Conservation (phyloP, 2,888 invertebrate species). For the Conchocele bisecta region DNA sequence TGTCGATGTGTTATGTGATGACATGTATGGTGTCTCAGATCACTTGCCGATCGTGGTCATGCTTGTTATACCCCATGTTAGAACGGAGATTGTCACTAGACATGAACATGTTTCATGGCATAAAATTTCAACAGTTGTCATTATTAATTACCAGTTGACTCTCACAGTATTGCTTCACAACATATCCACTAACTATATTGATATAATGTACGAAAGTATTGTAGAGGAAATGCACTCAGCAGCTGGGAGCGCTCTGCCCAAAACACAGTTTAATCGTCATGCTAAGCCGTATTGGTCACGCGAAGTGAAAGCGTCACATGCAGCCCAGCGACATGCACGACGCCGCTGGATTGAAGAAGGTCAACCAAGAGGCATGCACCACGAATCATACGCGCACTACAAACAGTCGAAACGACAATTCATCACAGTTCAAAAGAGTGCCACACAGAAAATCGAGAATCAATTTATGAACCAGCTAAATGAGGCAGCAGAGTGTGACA, state of each 20-base stretch:
- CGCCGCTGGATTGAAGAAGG: neutral
- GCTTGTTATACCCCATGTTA: neutral
- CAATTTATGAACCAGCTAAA: neutral
- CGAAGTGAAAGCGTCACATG: slow-evolving; percentile 26
- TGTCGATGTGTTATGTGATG: neutral
- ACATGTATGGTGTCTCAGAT: neutral
- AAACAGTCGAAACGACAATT: neutral
- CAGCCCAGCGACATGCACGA: slow-evolving; percentile 1
- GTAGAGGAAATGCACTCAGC: neutral
- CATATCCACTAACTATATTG: no score
- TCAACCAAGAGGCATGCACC: neutral
- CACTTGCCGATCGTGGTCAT: neutral
- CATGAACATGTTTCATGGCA: neutral
- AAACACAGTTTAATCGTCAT: slow-evolving; percentile 16
- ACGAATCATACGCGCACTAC: neutral
- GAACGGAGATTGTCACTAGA: neutral
- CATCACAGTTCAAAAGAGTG: neutral
- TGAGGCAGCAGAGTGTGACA: neutral
- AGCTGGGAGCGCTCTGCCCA: neutral
- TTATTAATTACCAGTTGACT: neutral
- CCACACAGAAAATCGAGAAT: neutral
- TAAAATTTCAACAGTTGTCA: neutral
- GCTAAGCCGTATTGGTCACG: slow-evolving; percentile 32
- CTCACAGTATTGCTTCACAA: neutral
- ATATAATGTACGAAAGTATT: neutral